These are phyloP conservation scores for Indri indri DNA, from an alignment of 2,113 vertebrate species.

Conservation along the genomic window DNA sequence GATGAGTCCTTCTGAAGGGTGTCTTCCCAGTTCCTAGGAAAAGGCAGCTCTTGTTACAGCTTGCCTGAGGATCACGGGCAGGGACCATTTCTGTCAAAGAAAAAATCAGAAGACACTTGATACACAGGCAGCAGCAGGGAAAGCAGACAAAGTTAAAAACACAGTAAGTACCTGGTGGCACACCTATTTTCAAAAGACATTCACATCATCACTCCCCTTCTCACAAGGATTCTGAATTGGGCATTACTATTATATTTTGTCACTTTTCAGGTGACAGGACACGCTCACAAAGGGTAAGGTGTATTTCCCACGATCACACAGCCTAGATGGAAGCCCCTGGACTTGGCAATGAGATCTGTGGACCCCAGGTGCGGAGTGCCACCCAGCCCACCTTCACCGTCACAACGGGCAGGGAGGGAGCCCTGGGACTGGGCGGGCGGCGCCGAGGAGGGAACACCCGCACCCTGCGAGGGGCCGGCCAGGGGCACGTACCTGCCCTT, in stretches of 20 bases:
- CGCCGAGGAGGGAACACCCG: rapidly evolving
- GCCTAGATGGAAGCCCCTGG: too few species aligned
- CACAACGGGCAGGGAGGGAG: neutral
- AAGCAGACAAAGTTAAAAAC: too few species aligned
- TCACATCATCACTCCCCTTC: neutral
- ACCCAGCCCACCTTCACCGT: neutral
- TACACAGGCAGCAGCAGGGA: neutral
- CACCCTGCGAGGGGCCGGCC: neutral
- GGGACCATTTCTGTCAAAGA: neutral
- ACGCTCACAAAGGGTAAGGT: neutral
- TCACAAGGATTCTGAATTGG: too few species aligned
- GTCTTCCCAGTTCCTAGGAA: neutral
- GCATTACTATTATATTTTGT: rapidly evolving
- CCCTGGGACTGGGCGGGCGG: rapidly evolving
- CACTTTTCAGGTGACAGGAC: neutral
- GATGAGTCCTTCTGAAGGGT: too few species aligned
- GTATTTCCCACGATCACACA: too few species aligned
- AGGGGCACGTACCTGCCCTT: neutral
- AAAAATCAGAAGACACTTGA: neutral
- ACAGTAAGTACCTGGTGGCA: neutral
- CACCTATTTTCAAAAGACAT: neutral
- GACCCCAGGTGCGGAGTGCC: neutral
- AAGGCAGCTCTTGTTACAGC: neutral
- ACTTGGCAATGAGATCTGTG: too few species aligned
- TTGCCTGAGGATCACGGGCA: neutral